Conservation (phyloP, 2,113 vertebrate genomes). For the Alethe castanea region DNA sequence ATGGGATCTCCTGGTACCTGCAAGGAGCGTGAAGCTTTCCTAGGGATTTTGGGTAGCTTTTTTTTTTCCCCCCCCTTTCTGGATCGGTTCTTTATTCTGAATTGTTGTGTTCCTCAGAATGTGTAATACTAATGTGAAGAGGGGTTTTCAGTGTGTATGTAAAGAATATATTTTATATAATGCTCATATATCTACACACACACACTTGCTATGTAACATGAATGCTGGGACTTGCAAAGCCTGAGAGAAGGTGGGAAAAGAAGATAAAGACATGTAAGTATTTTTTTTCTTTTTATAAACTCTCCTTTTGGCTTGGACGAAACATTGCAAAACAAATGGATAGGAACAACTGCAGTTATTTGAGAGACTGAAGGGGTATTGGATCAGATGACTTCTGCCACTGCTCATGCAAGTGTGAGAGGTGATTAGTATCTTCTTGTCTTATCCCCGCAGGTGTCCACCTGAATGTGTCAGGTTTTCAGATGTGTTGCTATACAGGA, state of each 20-base stretch:
- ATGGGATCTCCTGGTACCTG: constrained; percentile 9
- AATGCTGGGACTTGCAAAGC: not conserved
- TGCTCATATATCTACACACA: not conserved
- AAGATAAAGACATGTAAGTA: constrained; percentile 10
- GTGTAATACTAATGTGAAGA: not conserved
- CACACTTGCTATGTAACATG: not conserved
- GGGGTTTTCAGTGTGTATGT: constrained; percentile 12
- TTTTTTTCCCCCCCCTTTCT: not conserved
- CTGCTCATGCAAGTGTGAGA: not conserved
- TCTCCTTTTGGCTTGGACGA: not conserved
- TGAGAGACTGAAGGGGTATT: not conserved
- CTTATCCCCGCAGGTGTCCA: not conserved
- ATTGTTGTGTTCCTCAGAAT: not conserved
- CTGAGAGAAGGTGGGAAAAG: not conserved
- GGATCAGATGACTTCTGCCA: not conserved
- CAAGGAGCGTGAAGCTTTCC: constrained; percentile 21
- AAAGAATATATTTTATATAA: constrained; percentile 54
- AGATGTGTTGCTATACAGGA: not conserved
- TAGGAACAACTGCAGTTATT: not conserved
- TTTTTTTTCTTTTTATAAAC: not conserved
- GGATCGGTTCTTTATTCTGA: not conserved
- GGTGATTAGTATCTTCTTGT: not conserved
- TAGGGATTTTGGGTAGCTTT: constrained; percentile 40
- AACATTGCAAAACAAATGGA: not conserved
- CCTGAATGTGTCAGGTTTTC: not conserved